Conservation (phyloP, 92 coral and sea anemone species). For the Actinernus sp. region DNA sequence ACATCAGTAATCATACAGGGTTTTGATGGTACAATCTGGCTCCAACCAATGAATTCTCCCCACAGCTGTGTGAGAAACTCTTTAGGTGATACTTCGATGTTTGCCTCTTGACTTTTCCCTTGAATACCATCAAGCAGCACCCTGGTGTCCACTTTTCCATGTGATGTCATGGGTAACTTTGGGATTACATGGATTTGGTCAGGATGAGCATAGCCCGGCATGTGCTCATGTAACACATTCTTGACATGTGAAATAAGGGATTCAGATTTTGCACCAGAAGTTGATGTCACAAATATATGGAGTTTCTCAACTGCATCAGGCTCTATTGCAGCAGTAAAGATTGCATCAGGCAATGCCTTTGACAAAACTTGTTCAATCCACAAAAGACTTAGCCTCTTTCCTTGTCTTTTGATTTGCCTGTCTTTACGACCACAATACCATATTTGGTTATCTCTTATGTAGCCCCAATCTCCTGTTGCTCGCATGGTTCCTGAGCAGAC, state of each 20-base stretch:
- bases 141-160: conserved; percentile 84
- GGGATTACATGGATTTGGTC: conserved; percentile 71
- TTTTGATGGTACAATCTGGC: background rate
- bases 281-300: conserved; percentile 61
- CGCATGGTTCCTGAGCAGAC: conserved; percentile 58
- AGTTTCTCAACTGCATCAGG: conserved; percentile 5
- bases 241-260: conserved; percentile 1
- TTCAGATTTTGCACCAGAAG: background rate
- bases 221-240: conserved; percentile 17
- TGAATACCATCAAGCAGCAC: conserved; percentile 29
- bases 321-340: conserved; percentile 43
- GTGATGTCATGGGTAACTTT: conserved; percentile 81
- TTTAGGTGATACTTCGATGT: background rate
- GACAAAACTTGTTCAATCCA: conserved; percentile 71
- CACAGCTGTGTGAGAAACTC: conserved; percentile 11
- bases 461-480: conserved; percentile 88
- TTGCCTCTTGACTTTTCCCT: background rate
- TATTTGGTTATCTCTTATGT: conserved; percentile 51
- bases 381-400: conserved; percentile 72
- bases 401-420: conserved; percentile 83
- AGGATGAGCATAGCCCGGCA: conserved; percentile 77
- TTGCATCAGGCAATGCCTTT: conserved; percentile 26
- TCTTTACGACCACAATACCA: conserved; percentile 88
- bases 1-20: background rate
- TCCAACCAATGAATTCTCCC: background rate